Base-by-base conservation (phyloP, 2,113 vertebrate genomes). In the Erythrocercus mccallii region DNA sequence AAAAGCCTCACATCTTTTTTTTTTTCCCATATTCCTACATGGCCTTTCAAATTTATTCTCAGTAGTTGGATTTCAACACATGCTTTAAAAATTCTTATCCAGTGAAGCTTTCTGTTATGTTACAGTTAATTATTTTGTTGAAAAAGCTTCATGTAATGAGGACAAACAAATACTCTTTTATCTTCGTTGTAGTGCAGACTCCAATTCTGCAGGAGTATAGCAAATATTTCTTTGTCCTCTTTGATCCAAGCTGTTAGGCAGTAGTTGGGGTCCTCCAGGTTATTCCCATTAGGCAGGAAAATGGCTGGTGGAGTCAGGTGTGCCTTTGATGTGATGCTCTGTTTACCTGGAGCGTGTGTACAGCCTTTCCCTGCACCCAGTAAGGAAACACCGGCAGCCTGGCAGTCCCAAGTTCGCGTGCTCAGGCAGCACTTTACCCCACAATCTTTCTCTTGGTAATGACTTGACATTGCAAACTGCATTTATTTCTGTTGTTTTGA, bases 71-170 rank as follows among this genome's bases (percentile, higher is more conserved):
- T 96, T 95, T 96, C 61, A 78, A 72, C 30, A 47, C 42, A 73
- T 51, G 65, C 60, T 90, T 91, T 76, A 81, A 92, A 93, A 92
- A 70, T 79, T 66, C 22, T 82, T 81, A 88, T 56, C 40, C 47
- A 42, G 31, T 18, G 53, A 94, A 92, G 83, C 48, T 85, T 85
- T 94, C 87, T 79, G 86, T 96, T 90, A 83, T 65, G 51, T 40
- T 69, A 65, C 74, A 77, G 86, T 92, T 93, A 95, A 90, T 97
- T 96, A 92, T 92, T 93, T 84, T 94, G 90, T 94, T 95, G 85
- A 82, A 77, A 94, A 96, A 93, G 16, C 61, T 88, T 88, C 56
- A 16, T 71, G 16, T 93, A 95, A 84, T 68, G 76, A 95, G 80
- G 65, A 94, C 94, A 96, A 92, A 56, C 90, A 97, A 92, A 78